Conservation (phyloP, 1,140 invertebrate species). For the Drosophila ficusphila region DNA sequence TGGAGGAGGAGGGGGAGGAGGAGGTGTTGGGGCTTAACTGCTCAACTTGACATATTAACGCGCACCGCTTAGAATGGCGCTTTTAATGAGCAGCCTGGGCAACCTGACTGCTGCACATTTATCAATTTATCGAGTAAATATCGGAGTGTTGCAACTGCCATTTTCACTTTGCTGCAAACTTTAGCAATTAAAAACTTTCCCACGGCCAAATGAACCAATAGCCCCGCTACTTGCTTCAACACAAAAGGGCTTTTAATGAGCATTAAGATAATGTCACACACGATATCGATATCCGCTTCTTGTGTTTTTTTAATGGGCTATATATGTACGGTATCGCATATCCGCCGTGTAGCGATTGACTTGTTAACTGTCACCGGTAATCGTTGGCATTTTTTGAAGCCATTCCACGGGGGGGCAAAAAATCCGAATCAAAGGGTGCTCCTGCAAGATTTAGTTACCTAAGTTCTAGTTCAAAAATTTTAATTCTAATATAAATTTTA, state of each 20-base stretch:
- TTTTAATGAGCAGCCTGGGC: constrained; percentile 44
- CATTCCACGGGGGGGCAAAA: not conserved
- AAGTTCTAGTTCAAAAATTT: too few species aligned
- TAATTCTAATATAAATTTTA: too few species aligned
- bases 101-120: constrained; percentile 17
- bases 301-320: constrained; percentile 12
- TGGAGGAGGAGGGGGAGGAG: not conserved
- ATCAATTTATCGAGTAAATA: constrained; percentile 65
- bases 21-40: constrained; percentile 5
- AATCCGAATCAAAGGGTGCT: not conserved
- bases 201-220: constrained; percentile 7
- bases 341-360: constrained; percentile 51
- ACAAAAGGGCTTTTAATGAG: constrained; percentile 61
- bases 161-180: constrained; percentile 54
- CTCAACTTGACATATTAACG: constrained; percentile 71
- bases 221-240: constrained; percentile 45
- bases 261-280: constrained; percentile 52
- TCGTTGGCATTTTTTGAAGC: constrained; percentile 54
- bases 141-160: constrained; percentile 65
- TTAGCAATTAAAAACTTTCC: constrained; percentile 73
- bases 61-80: constrained; percentile 18
- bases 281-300: not conserved
- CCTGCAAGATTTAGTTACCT: too few species aligned
- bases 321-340: constrained; percentile 2
- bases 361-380: constrained; percentile 70